Evolutionary conservation across 2,113 vertebrate genomes (phyloP).

Genomic region (Coturnix japonica): DNA sequence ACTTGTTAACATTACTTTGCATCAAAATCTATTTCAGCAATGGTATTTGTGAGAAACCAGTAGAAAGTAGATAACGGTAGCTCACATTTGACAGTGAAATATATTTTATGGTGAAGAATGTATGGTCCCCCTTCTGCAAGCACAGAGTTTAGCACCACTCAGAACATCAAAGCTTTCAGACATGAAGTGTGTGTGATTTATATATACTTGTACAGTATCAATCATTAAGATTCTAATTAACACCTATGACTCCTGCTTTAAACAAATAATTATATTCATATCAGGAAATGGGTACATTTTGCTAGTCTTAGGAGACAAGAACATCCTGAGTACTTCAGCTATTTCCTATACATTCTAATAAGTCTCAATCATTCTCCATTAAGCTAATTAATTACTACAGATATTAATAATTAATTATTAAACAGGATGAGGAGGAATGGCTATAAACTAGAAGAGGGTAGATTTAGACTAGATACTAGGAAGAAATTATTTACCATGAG

Average conservation of each 20-base stretch:
- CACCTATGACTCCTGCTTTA: not conserved
- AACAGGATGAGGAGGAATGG: not conserved
- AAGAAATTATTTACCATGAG: no score
- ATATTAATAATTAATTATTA: not conserved
- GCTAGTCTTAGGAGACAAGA: not conserved
- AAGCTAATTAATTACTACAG: not conserved
- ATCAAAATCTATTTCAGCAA: not conserved
- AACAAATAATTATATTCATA: not conserved
- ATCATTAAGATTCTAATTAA: not conserved
- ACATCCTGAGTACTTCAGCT: not conserved
- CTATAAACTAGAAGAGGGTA: no score
- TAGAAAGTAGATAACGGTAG: not conserved
- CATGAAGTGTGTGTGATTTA: not conserved
- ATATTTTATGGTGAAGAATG: not conserved
- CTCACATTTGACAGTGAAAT: not conserved
- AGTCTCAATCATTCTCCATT: not conserved
- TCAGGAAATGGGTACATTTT: not conserved
- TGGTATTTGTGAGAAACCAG: not conserved
- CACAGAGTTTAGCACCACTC: not conserved
- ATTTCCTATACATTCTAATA: not conserved
- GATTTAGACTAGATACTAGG: no score
- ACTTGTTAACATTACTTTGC: not conserved
- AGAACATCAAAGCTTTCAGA: not conserved
- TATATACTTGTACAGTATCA: not conserved
- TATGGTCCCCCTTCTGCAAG: not conserved